Percentiles rank a stretch among this genome's conserved stretches.
Evolutionary conservation across 2,797 vertebrate genomes (phyloP).

Genomic region (Acropternis orthonyx): DNA sequence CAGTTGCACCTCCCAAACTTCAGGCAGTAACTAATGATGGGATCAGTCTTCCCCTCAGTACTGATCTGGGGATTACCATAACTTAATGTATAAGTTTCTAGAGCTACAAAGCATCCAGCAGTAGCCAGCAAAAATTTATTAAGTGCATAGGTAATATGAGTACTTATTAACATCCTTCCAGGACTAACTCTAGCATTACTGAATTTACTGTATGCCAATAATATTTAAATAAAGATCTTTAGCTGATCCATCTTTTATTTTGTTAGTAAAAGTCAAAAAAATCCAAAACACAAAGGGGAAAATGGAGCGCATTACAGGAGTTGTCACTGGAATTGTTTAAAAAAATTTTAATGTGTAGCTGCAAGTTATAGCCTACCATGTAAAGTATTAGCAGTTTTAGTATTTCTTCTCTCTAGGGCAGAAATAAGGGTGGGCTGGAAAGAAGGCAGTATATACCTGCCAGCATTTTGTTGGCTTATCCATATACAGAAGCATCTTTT

Average conservation of each 20-base stretch:
- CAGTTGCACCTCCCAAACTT: background rate
- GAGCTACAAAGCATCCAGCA: background rate
- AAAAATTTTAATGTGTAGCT: background rate
- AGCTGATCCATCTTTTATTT: background rate
- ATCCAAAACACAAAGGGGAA: background rate
- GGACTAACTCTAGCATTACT: background rate
- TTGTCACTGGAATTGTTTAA: background rate
- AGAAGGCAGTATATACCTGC: background rate
- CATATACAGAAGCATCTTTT: background rate
- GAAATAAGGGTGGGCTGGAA: background rate
- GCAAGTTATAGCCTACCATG: background rate
- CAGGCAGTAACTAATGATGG: background rate
- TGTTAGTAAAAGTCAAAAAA: background rate
- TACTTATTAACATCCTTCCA: conserved; percentile 47
- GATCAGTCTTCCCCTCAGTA: background rate
- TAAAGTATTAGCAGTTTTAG: background rate
- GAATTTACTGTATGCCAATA: conserved; percentile 3
- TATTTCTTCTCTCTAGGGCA: background rate
- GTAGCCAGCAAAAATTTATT: conserved; percentile 47
- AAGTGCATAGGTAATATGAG: conserved; percentile 11
- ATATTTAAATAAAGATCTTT: conserved; percentile 15
- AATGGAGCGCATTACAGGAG: background rate
- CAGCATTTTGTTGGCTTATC: background rate
- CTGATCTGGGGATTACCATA: background rate
- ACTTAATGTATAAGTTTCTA: background rate